These are phyloP conservation scores for Pollimyrus isidori DNA, from an alignment of 2,113 vertebrate species.

Conservation along the genomic window DNA sequence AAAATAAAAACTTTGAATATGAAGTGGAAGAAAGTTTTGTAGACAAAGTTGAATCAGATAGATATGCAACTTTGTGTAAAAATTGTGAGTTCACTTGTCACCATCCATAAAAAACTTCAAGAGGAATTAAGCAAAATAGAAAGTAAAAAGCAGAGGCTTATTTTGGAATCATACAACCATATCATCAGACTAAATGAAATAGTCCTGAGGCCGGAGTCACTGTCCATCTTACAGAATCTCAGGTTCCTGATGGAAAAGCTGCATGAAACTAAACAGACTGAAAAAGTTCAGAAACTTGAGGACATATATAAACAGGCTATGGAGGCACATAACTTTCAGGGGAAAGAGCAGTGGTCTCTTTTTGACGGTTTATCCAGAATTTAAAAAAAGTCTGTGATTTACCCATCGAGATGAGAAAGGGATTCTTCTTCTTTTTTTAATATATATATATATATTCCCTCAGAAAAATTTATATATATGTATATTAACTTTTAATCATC, in stretches of 20 bases:
- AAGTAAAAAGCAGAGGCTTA: neutral
- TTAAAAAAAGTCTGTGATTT: no score
- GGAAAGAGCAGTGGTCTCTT: neutral
- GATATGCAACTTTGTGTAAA: no score
- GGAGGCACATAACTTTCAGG: neutral
- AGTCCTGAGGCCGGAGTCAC: neutral
- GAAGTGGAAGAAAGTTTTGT: constrained; percentile 22
- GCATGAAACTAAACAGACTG: neutral
- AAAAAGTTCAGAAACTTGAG: neutral
- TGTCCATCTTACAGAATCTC: neutral
- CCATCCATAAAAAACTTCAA: neutral
- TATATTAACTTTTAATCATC: no score
- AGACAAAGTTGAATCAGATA: no score
- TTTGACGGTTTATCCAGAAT: no score
- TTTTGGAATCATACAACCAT: neutral
- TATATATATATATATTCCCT: no score
- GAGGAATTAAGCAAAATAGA: neutral
- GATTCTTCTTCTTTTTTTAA: no score
- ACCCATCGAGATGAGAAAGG: no score
- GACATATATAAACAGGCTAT: neutral
- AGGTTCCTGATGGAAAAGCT: constrained; percentile 14
- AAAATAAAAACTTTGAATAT: constrained; percentile 6
- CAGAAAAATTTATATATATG: no score
- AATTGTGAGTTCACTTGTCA: no score
- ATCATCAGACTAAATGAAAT: constrained; percentile 6